Base-by-base conservation (phyloP, 2,113 vertebrate species). In the Corythornis vintsioides region DNA sequence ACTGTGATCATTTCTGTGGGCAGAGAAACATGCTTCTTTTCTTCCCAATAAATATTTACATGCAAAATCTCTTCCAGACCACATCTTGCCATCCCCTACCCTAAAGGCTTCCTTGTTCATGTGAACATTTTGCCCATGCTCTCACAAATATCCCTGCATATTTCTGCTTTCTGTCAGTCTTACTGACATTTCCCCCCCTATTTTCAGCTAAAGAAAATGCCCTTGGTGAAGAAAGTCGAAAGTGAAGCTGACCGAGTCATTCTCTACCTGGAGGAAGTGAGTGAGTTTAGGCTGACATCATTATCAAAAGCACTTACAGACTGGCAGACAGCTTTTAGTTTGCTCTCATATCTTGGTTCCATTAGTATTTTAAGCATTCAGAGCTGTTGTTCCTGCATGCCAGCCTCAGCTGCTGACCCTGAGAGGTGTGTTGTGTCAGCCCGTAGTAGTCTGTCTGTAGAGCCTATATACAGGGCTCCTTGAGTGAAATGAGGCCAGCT, bases 171-270 rank as follows among this genome's bases (percentile, higher is more conserved):
- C 40, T 80, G 9, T 38, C 72, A 65, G 2, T 25, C 14, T 90
- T 86, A 86, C 76, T 94, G 25, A 84, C 65, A 16, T 78, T 82
- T 1, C 1, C 25, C 3, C 21, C 17, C 12, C 28, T 83, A 19
- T 90, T 95, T 92, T 59, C 90, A 96, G 96, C 56, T 97, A 55
- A 94, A 93, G 87, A 95, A 92, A 83, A 95, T 93, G 77, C 93
- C 92, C 61, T 67, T 94, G 83, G 94, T 96, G 93, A 96, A 96
- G 83, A 95, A 96, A 93, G 84, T 96, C 60, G 94, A 97, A 92
- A 83, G 83, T 1, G 48, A 94, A 78, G 89, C 69, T 75, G 96
- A 94, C 26, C 33, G 6, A 69, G 74, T 96, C 3, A 10, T 86
- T 78, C 35, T 96, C 79, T 97, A 95, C 73, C 48, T 95, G 47